phyloP scores from a whole-genome alignment of 1,140 invertebrate species.

The Drosophila chauvacae region DNA sequence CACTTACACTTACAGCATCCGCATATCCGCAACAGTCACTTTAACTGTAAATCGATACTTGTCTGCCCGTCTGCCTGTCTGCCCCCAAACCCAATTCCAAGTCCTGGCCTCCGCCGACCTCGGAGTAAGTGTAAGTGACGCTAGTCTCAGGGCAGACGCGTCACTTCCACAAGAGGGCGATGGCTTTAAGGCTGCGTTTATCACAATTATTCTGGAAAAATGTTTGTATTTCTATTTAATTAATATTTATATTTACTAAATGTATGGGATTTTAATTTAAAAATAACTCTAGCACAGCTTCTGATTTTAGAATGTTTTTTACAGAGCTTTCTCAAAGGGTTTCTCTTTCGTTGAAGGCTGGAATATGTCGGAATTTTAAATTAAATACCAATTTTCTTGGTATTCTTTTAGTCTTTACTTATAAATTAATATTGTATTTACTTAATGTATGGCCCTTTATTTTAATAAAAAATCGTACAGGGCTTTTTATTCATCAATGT shows the following conservation, averaged over 20 bases:
- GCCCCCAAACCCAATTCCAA: background rate
- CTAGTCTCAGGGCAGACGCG: conserved; percentile 14
- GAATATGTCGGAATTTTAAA: too few relatives aligned
- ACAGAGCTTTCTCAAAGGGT: background rate
- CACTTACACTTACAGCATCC: conserved; percentile 30
- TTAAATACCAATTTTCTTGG: too few relatives aligned
- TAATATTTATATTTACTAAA: background rate
- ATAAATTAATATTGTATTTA: too few relatives aligned
- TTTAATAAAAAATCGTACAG: too few relatives aligned
- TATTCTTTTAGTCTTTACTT: too few relatives aligned
- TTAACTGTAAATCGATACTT: conserved; percentile 72
- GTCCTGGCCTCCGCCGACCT: conserved; percentile 18
- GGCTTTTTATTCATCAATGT: too few relatives aligned
- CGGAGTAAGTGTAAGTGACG: conserved; percentile 18
- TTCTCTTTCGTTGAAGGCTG: background rate
- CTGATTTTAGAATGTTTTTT: background rate
- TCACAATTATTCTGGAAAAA: too few relatives aligned
- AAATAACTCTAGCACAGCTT: background rate
- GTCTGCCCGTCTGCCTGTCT: conserved; percentile 26
- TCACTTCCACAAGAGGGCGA: background rate
- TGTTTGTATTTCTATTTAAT: background rate
- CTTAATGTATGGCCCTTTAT: too few relatives aligned
- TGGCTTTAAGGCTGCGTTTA: background rate
- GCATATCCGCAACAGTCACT: conserved; percentile 43
- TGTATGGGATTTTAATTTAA: background rate